Evolutionary conservation across 2,888 invertebrate species (phyloP), one percentile per base, ranked within the genome.

Genomic region (Amphipoea oculea): DNA sequence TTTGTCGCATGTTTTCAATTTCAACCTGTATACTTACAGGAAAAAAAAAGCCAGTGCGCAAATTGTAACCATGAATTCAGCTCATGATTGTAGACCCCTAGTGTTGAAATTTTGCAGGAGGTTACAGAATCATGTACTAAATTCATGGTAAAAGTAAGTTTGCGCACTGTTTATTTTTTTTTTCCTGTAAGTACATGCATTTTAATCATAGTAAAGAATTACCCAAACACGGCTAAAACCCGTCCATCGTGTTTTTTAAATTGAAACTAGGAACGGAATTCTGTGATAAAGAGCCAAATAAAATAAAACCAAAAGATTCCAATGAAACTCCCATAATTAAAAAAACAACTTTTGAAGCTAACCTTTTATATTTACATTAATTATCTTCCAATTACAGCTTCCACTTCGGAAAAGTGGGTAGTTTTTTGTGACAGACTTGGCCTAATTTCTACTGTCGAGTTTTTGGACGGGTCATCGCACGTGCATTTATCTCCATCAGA

Each of bases 401-500:
- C 86, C 86, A 84, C 79, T 84, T 89, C 83, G 88, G 92, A 94
- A 92, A 92, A 90, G 91, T 90, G 90, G 90, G 90, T 87, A 90
- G 83, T 88, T 91, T 91, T 91, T 89, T 90, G 91, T 94, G 92
- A 93, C 91, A 92, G 92, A 91, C 93, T 91, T 94, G 94, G 82
- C 95, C 95, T 91, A 94, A 95, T 95, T 95, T 94, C 87, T 91
- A 86, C 89, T 86, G 91, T 93, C 92, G 86, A 89, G 85, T 92
- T 94, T 81, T 92, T 87, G 88, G 86, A 87, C 89, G 87, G 92
- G 92, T 93, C 94, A 92, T 91, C 91, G 88, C 85, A 86, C 85
- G 89, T 90, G 88, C 93, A 95, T 96, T 96, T 95, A 95, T 96
- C 94, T 94, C 92, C 95, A 94, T 95, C 95, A 94, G 89, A 82